These are phyloP conservation scores for Tetragonula clypearis DNA, from an alignment of 1,140 invertebrate species.

Conservation along the genomic window DNA sequence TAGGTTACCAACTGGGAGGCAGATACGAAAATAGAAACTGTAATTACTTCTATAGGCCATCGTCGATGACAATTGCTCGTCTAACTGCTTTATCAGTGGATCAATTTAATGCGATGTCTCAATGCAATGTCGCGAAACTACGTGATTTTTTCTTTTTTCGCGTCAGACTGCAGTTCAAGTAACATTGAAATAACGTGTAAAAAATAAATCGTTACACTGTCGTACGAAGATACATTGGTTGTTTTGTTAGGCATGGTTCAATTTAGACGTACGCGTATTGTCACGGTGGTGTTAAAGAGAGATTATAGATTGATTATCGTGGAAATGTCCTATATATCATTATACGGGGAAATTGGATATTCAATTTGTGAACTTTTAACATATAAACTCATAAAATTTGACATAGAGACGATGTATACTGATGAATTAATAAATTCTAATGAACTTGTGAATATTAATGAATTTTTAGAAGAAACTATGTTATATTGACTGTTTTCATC, in stretches of 20 bases:
- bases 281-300: neutral
- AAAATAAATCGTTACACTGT: too few relatives aligned
- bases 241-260: too few relatives aligned
- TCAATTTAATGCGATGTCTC: neutral
- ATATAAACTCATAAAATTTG: neutral
- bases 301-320: neutral
- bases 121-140: neutral
- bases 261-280: too few relatives aligned
- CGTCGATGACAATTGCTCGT: neutral
- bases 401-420: neutral
- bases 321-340: neutral
- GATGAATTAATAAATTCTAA: neutral
- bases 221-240: too few relatives aligned
- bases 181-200: neutral
- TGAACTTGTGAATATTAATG: neutral
- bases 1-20: neutral
- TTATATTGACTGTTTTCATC: neutral
- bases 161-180: neutral
- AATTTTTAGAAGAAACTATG: neutral
- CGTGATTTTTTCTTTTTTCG: constrained; percentile 16
- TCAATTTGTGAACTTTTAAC: neutral
- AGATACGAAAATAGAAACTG: constrained; percentile 10
- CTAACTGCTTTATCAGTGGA: constrained; percentile 10
- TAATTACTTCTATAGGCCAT: constrained; percentile 28
- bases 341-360: neutral